These are phyloP conservation scores for Meteorus cinctellus DNA, from an alignment of 2,888 invertebrate genomes.

Conservation along the genomic window DNA sequence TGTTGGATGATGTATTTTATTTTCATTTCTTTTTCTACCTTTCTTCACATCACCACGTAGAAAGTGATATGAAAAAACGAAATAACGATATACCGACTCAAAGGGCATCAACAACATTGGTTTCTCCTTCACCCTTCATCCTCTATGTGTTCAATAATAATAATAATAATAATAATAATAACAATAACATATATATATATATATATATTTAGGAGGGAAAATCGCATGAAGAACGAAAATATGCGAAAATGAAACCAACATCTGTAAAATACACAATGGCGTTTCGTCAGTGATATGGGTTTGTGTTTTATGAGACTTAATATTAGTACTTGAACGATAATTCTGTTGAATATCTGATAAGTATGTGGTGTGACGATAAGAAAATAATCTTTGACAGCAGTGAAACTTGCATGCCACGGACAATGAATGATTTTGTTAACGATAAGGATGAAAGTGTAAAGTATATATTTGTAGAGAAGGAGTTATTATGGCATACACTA, in stretches of 20 bases:
- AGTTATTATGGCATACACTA: not conserved
- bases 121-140: not conserved
- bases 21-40: too few relatives aligned
- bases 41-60: not conserved
- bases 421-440: constrained; percentile 55
- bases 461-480: constrained; percentile 46
- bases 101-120: constrained; percentile 21
- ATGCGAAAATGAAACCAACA: not conserved
- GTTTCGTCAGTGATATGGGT: constrained; percentile 33
- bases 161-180: too few relatives aligned
- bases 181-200: too few relatives aligned
- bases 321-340: constrained; percentile 66
- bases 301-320: constrained; percentile 66
- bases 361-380: constrained; percentile 58
- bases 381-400: constrained; percentile 52
- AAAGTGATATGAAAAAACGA: constrained; percentile 41
- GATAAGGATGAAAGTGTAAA: constrained; percentile 57
- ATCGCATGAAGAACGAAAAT: not conserved
- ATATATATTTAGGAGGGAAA: not conserved
- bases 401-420: constrained; percentile 54
- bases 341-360: constrained; percentile 51
- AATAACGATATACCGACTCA: constrained; percentile 4
- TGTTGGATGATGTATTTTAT: not conserved
- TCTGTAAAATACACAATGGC: not conserved
- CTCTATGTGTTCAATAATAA: not conserved